Conservation (phyloP, 2,888 invertebrate genomes). For the Platycnemis pennipes region DNA sequence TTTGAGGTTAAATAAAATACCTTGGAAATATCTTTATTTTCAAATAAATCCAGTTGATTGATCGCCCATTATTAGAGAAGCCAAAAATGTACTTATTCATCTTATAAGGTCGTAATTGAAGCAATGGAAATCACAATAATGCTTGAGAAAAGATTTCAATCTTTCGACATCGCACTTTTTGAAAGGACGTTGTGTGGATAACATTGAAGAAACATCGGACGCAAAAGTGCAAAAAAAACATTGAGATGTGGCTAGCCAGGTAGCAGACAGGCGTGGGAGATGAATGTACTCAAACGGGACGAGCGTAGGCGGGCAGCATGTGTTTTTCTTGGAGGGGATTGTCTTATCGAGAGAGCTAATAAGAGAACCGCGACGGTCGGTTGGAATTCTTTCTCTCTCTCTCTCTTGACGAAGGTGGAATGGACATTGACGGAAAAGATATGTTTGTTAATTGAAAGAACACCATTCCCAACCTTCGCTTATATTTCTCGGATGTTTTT, state of each 20-base stretch:
- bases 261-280: not conserved
- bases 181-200: not conserved
- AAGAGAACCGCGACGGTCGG: not conserved
- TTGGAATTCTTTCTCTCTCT: not conserved
- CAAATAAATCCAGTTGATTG: too few relatives aligned
- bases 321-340: not conserved
- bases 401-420: not conserved
- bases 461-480: not conserved
- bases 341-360: not conserved
- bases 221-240: not conserved
- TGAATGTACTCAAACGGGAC: not conserved
- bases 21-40: too few relatives aligned
- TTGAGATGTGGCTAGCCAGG: not conserved
- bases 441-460: slow-evolving; percentile 13
- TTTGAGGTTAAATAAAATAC: too few relatives aligned
- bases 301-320: not conserved
- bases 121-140: too few relatives aligned
- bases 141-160: too few relatives aligned
- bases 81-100: too few relatives aligned
- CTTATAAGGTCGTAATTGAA: too few relatives aligned
- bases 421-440: not conserved
- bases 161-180: not conserved
- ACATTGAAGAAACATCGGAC: not conserved
- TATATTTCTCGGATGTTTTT: not conserved
- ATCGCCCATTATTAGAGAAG: too few relatives aligned